Conservation (phyloP, 23 tunicate genomes). For the Phallusia fumigata region DNA sequence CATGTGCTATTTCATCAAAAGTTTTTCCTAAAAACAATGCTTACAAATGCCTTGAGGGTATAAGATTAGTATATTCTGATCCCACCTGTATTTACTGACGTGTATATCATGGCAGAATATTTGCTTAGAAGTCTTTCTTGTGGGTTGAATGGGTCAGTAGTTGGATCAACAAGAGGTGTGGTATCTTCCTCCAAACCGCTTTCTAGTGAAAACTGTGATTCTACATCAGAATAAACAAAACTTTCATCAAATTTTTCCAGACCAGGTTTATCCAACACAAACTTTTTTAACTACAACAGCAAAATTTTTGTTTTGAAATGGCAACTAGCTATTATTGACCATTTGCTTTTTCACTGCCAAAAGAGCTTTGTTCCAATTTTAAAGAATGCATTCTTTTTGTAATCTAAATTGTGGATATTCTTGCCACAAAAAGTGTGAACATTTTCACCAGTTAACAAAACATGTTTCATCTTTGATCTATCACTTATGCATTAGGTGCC, state of each 20-base stretch:
- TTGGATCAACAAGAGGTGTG: slow-evolving; percentile 80
- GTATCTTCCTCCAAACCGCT: slow-evolving; percentile 89
- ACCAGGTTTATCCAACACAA: background rate
- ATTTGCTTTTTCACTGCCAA: no score
- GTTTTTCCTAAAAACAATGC: slow-evolving; percentile 54
- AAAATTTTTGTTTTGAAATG: no score
- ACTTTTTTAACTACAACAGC: no score
- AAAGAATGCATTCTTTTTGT: no score
- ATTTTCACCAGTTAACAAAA: no score
- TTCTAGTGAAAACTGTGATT: slow-evolving; percentile 69
- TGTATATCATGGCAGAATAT: slow-evolving; percentile 89
- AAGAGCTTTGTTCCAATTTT: no score
- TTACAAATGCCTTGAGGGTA: background rate
- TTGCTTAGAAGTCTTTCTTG: slow-evolving; percentile 81
- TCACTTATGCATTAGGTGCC: no score
- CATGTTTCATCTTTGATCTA: background rate
- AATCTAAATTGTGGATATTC: no score
- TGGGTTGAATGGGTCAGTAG: slow-evolving; percentile 85
- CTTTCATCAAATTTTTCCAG: background rate
- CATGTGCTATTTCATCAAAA: slow-evolving; percentile 71
- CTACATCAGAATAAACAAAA: no score
- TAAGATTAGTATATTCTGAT: background rate
- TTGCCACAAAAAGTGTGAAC: no score
- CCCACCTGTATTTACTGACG: slow-evolving; percentile 68
- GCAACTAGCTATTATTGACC: no score